Percentiles rank a stretch among this genome's conserved stretches.
These are phyloP conservation scores for Dreissena polymorpha DNA, from an alignment of 1,140 invertebrate species.

Conservation along the genomic window DNA sequence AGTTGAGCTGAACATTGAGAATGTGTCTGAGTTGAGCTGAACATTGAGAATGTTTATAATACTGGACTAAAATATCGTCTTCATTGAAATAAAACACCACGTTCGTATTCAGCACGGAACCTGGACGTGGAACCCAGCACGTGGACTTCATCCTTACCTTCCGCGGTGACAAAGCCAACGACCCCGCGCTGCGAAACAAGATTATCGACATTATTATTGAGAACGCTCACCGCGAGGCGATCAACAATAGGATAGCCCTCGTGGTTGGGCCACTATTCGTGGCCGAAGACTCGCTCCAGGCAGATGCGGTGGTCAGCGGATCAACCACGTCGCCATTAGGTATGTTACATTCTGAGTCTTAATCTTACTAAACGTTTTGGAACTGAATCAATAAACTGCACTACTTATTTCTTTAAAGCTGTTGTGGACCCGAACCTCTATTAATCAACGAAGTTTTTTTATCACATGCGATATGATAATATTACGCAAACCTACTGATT, in stretches of 20 bases:
- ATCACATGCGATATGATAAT: background rate
- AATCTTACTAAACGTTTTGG: background rate
- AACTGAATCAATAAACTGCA: background rate
- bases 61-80: no score
- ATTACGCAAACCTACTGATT: background rate
- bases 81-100: no score
- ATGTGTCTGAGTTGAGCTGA: no score
- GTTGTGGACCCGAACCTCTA: background rate
- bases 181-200: slow-evolving; percentile 30
- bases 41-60: no score
- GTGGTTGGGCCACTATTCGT: slow-evolving; percentile 48
- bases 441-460: background rate
- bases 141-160: slow-evolving; percentile 48
- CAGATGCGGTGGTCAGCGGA: slow-evolving; percentile 22
- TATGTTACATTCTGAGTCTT: background rate
- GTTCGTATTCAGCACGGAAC: slow-evolving; percentile 20
- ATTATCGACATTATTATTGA: slow-evolving; percentile 47
- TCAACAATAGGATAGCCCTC: slow-evolving; percentile 32
- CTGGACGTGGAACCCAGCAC: slow-evolving; percentile 21
- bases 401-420: background rate
- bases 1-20: no score
- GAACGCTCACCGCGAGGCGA: slow-evolving; percentile 45
- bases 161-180: slow-evolving; percentile 34
- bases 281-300: slow-evolving; percentile 49
- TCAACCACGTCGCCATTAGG: slow-evolving; percentile 23